Evolutionary conservation across 1,140 invertebrate genomes (phyloP).

Genomic region (Anoplophora glabripennis): DNA sequence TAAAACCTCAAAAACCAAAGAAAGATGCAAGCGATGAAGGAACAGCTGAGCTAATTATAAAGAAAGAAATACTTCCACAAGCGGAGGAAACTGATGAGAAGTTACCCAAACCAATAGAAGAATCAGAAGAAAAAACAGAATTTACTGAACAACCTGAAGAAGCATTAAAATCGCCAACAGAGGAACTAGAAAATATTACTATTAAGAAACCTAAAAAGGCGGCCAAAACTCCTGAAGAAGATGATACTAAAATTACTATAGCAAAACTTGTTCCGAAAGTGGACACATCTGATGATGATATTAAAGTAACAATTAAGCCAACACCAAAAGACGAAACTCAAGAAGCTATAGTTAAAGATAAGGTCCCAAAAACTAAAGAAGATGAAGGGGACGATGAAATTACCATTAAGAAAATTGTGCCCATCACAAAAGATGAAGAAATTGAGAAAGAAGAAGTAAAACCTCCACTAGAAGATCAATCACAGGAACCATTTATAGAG

Average conservation of each 20-base stretch:
- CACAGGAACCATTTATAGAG: constrained; percentile 14
- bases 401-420: constrained; percentile 55
- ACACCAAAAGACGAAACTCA: constrained; percentile 32
- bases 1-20: constrained; percentile 19
- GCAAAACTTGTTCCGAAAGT: constrained; percentile 28
- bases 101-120: not conserved
- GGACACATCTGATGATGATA: constrained; percentile 24
- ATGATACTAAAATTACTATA: constrained; percentile 46
- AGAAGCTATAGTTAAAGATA: constrained; percentile 41
- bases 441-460: constrained; percentile 21
- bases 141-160: not conserved
- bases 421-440: constrained; percentile 37
- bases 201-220: constrained; percentile 23
- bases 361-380: constrained; percentile 44
- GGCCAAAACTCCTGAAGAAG: not conserved
- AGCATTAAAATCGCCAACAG: constrained; percentile 1
- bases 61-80: constrained; percentile 6
- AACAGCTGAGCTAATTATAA: constrained; percentile 12
- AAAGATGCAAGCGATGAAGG: constrained; percentile 40
- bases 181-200: constrained; percentile 25
- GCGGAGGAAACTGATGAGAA: not conserved
- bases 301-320: constrained; percentile 32
- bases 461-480: constrained; percentile 39
- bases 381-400: constrained; percentile 52
- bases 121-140: constrained; percentile 1